phyloP scores from a whole-genome alignment of 2,113 vertebrate species.

The Colius striatus region DNA sequence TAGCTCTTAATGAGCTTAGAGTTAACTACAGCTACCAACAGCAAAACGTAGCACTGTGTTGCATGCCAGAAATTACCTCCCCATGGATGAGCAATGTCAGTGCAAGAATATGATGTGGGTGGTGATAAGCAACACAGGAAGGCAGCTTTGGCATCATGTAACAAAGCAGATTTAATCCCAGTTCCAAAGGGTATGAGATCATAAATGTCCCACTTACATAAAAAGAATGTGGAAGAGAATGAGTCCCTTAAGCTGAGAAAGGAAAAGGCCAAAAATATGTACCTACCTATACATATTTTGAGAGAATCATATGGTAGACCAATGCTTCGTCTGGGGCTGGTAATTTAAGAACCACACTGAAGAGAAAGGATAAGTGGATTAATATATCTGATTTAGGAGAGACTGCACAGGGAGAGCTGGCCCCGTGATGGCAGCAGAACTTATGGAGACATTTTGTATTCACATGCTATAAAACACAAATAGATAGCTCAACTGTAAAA shows the following conservation, averaged over 20 bases:
- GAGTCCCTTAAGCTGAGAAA: background rate
- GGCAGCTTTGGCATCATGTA: background rate
- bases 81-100: background rate
- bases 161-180: background rate
- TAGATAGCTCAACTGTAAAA: background rate
- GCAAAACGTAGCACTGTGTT: background rate
- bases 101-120: background rate
- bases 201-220: background rate
- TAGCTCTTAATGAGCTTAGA: background rate
- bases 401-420: background rate
- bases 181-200: background rate
- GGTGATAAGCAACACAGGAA: background rate
- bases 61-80: background rate
- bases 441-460: background rate
- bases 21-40: background rate
- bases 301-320: background rate
- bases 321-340: background rate
- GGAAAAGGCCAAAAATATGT: background rate
- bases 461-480: background rate
- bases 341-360: background rate
- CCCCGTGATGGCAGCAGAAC: background rate
- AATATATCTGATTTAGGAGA: background rate
- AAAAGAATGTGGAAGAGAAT: background rate
- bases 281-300: background rate
- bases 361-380: background rate